Conservation (phyloP, 2,797 vertebrate genomes). For the Manis javanica region DNA sequence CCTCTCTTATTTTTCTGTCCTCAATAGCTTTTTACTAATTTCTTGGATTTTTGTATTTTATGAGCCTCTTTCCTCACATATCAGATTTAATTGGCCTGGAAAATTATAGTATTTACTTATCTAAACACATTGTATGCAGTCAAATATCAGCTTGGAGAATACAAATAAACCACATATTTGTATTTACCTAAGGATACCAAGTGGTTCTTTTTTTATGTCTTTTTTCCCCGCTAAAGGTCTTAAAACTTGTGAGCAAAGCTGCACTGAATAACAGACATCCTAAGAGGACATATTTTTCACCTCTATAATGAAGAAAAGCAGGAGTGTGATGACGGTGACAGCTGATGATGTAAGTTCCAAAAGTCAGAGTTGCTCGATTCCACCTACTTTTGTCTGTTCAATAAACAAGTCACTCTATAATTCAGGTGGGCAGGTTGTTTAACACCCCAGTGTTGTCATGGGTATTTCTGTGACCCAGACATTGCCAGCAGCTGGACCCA, state of each 20-base stretch:
- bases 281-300: background rate
- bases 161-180: background rate
- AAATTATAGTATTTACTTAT: background rate
- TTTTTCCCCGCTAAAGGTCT: conserved; percentile 72
- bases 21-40: background rate
- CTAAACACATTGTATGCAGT: background rate
- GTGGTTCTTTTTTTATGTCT: background rate
- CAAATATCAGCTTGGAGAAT: background rate
- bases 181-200: background rate
- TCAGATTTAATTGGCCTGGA: background rate
- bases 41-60: background rate
- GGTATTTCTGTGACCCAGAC: background rate
- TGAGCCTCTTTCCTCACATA: conserved; percentile 5
- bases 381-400: background rate
- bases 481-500: background rate
- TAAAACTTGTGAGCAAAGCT: background rate
- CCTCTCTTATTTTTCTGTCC: background rate
- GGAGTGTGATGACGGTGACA: conserved; percentile 92
- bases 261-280: background rate
- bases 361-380: background rate
- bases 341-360: conserved; percentile 91
- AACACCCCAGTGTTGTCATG: background rate
- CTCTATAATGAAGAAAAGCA: conserved; percentile 96
- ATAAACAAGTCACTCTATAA: background rate
- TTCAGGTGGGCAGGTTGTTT: background rate